These are phyloP conservation scores for Drosophila truncata DNA, from an alignment of 1,140 invertebrate genomes.

Conservation along the genomic window DNA sequence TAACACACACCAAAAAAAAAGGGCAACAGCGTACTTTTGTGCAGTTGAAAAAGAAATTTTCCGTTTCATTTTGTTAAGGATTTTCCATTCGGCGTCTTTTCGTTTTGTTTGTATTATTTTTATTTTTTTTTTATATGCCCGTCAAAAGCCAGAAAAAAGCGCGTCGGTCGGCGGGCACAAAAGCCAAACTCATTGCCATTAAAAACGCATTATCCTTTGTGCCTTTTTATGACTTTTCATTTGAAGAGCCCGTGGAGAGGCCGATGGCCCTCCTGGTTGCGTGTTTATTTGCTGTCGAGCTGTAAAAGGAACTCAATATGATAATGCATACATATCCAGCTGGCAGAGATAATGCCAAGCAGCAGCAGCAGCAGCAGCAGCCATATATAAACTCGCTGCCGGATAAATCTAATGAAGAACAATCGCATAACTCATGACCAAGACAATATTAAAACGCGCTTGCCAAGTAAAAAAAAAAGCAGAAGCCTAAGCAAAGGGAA, in stretches of 20 bases:
- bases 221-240: slow-evolving; percentile 80
- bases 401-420: slow-evolving; percentile 48
- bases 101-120: slow-evolving; percentile 36
- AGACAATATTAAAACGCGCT: slow-evolving; percentile 58
- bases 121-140: slow-evolving; percentile 13
- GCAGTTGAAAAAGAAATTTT: slow-evolving; percentile 70
- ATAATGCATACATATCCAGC: slow-evolving; percentile 60
- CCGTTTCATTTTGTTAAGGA: slow-evolving; percentile 54
- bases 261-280: slow-evolving; percentile 39
- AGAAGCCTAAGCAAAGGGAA: slow-evolving; percentile 42
- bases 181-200: slow-evolving; percentile 82
- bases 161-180: slow-evolving; percentile 45
- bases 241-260: slow-evolving; percentile 66
- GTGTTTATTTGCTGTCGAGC: slow-evolving; percentile 78
- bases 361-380: slow-evolving; percentile 23
- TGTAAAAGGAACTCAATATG: slow-evolving; percentile 67
- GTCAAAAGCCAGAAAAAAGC: slow-evolving; percentile 62
- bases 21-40: slow-evolving; percentile 27
- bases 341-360: slow-evolving; percentile 43
- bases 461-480: slow-evolving; percentile 56
- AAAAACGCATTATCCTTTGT: slow-evolving; percentile 83
- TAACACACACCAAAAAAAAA: slow-evolving; percentile 6
- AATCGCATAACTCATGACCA: slow-evolving; percentile 35
- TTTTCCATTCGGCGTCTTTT: slow-evolving; percentile 63
- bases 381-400: slow-evolving; percentile 6